Conservation (phyloP, 2,888 invertebrate species). For the Esperia sulphurella region DNA sequence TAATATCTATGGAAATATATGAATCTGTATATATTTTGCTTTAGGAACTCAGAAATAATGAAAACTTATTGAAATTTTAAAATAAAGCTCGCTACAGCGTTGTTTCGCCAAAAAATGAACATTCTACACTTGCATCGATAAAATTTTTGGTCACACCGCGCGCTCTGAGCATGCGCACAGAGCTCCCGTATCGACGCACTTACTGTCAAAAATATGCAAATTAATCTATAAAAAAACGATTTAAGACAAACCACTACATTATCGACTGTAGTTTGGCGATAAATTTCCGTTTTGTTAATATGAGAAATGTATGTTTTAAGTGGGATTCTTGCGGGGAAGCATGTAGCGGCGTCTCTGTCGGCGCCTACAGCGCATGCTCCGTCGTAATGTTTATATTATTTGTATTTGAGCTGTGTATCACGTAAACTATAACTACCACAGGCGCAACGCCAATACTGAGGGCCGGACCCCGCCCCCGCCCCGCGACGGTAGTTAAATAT, state of each 20-base stretch:
- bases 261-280: conserved; percentile 40
- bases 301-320: conserved; percentile 4
- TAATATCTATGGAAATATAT: too few species aligned
- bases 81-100: background rate
- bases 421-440: conserved; percentile 81
- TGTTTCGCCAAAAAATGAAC: conserved; percentile 49
- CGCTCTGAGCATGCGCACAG: conserved; percentile 57
- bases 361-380: conserved; percentile 68
- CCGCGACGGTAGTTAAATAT: conserved; percentile 78
- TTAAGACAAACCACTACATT: conserved; percentile 46
- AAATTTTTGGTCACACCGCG: conserved; percentile 47
- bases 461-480: conserved; percentile 71
- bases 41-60: too few species aligned
- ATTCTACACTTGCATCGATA: conserved; percentile 78
- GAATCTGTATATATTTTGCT: too few species aligned
- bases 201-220: conserved; percentile 77
- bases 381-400: conserved; percentile 80
- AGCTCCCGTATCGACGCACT: conserved; percentile 31
- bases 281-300: conserved; percentile 19
- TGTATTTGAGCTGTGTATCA: conserved; percentile 81
- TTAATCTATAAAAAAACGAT: conserved; percentile 71
- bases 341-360: conserved; percentile 58
- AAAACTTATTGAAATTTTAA: background rate
- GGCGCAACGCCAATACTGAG: conserved; percentile 78
- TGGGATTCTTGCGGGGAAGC: background rate